Base-by-base conservation (phyloP, 1,140 invertebrate species). In the Leptonema lineaticorne region DNA sequence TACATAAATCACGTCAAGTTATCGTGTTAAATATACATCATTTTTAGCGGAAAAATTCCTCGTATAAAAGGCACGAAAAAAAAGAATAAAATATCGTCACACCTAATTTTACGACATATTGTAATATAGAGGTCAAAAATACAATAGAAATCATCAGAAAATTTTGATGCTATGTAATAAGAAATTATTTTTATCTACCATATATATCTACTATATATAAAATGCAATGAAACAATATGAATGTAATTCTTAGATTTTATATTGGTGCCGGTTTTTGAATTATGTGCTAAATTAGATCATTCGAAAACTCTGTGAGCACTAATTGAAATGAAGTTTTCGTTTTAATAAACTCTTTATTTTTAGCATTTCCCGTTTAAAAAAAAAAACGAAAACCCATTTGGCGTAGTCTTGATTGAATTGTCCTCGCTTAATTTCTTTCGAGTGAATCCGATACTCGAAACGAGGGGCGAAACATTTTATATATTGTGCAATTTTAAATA, bases 101-200 rank as follows among this genome's bases (percentile, higher is more conserved):
- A 64, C 37, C 64, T 70, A 70, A 70, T 70, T 70, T 41, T 16
- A 33, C 57, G 29, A 63, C 45, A 65, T 63, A n/a, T n/a, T n/a
- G n/a, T 67, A 53, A 67, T 66, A 67, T 70, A 67, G 65, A 69
- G 60, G 63, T 64, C 62, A 66, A 66, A 57, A 66, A 22, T 66
- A 66, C 41, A 66, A 66, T 57, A 37, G 63, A 33, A 22, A 24
- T 41, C 20, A 57, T 28, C 48, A 18, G 9, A 20, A 9, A 50
- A 18, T 9, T 24, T 26, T 4, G 22, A 53, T 53, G 22, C 50
- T 26, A 9, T 14, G 50, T 2, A n/a, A 53, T 24, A 53, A 20
- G 50, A 26, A 24, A 26, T 53, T 24, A 53, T 53, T 53, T 20
- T 53, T 53, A 53, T 53, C 50, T 22, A 22, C 9, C n/a, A n/a